A percentile compares a stretch with the other conserved stretches of the same genome.
phyloP scores from a whole-genome alignment of 2,888 invertebrate genomes.

The Alcis repandata region DNA sequence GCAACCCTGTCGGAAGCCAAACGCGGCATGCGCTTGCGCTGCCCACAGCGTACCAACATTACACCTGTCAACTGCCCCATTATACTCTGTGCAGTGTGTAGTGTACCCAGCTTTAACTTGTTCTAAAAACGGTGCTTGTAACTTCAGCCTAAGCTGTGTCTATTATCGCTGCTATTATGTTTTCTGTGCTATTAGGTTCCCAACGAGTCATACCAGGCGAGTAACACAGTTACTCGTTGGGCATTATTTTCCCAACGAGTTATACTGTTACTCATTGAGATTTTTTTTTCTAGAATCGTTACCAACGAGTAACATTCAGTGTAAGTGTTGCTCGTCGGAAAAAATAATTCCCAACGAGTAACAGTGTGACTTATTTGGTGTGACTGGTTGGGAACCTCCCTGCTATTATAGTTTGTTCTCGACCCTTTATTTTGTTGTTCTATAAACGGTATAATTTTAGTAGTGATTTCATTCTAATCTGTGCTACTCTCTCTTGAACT shows the following conservation, averaged over 20 bases:
- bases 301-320: too few species aligned
- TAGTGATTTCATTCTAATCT: not conserved
- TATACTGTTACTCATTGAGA: too few species aligned
- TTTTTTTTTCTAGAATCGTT: too few species aligned
- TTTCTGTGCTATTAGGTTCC: too few species aligned
- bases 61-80: slow-evolving; percentile 51
- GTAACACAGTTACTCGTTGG: too few species aligned
- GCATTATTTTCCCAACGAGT: too few species aligned
- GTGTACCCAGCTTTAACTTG: slow-evolving; percentile 24
- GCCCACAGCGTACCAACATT: slow-evolving; percentile 38
- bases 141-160: not conserved
- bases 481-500: not conserved
- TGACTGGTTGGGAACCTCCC: too few species aligned
- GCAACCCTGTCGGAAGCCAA: slow-evolving; percentile 19
- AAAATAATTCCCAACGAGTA: too few species aligned
- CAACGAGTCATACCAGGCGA: too few species aligned
- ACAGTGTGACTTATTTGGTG: too few species aligned
- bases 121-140: slow-evolving; percentile 37
- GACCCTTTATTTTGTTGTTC: not conserved
- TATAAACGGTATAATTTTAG: not conserved
- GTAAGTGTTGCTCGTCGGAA: too few species aligned
- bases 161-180: too few species aligned
- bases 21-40: slow-evolving; percentile 42
- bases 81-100: slow-evolving; percentile 28
- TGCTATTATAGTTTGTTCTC: not conserved